Evolutionary conservation across 2,797 vertebrate species (phyloP), one percentile per base, ranked within the genome.

Genomic region (Carapus acus): DNA sequence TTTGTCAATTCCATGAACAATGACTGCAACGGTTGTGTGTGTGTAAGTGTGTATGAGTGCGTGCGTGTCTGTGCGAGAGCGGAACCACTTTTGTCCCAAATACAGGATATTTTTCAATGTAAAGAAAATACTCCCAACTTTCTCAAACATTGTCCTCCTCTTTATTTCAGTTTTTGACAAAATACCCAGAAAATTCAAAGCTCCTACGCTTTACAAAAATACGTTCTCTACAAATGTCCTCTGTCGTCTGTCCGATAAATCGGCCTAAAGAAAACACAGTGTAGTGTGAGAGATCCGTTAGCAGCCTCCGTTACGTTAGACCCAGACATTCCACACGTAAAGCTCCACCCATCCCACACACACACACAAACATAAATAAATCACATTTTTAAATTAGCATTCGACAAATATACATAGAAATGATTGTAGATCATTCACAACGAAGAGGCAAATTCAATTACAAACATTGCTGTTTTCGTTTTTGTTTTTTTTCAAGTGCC

Each of bases 91-190:
- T 36, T 36, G 4, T 36, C 5, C 3, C n/a, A 36, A 27, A 9
- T 36, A 7, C 5, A n/a, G n/a, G n/a, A 5, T 27, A 27, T 27
- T 27, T 27, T 27, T 36, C 13, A 34, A 36, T 22, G 23, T 21
- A 22, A 8, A 6, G 43, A 33, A 46, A 36, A 38, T 4, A 4
- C 37, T 58, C 37, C 17, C 20, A 51, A 4, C 2, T 31, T 18
- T 58, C 84, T 91, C 84, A 92, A 94, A 93, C 89, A 88, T 86
- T 88, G 88, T 90, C 89, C 79, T 92, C 77, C 76, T 93, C 87
- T 98, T 98, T 98, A 96, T 94, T 97, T 91, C 88, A 88, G 89
- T 93, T 90, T 91, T 92, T 93, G 92, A 94, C 91, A 99, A 99
- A 98, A 99, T 96, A 94, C 88, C 91, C 92, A 91, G 88, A 95